Percentiles rank a stretch among this genome's conserved stretches.
Conservation (phyloP, 2,113 vertebrate genomes). For the Micronycteris hirsuta region DNA sequence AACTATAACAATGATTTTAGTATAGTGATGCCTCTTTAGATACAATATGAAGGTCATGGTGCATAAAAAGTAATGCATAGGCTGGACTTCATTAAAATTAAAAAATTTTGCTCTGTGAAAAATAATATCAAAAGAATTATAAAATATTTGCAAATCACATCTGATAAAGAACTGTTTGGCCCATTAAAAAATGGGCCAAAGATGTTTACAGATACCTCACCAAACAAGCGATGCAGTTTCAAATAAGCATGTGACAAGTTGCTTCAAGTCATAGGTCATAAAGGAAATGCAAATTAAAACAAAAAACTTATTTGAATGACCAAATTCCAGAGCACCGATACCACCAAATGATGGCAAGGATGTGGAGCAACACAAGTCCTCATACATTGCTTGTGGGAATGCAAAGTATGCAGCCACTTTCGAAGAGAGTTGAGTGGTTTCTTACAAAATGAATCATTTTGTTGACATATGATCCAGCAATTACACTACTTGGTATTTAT, state of each 20-base stretch:
- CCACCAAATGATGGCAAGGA: background rate
- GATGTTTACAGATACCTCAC: background rate
- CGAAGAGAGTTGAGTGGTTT: background rate
- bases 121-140: background rate
- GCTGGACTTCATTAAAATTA: background rate
- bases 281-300: background rate
- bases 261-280: background rate
- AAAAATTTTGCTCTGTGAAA: background rate
- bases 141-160: background rate
- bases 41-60: background rate
- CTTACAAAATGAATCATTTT: background rate
- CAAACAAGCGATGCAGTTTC: background rate
- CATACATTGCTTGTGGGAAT: background rate
- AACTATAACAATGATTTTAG: background rate
- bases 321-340: background rate
- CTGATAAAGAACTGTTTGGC: background rate
- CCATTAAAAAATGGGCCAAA: background rate
- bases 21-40: background rate
- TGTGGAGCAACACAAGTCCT: background rate
- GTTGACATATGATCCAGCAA: background rate
- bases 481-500: background rate
- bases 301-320: background rate
- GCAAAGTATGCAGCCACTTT: background rate
- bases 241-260: background rate
- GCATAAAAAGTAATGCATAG: background rate